These are phyloP conservation scores for Syrmaticus mikado DNA, from an alignment of 2,113 vertebrate species.

Conservation along the genomic window DNA sequence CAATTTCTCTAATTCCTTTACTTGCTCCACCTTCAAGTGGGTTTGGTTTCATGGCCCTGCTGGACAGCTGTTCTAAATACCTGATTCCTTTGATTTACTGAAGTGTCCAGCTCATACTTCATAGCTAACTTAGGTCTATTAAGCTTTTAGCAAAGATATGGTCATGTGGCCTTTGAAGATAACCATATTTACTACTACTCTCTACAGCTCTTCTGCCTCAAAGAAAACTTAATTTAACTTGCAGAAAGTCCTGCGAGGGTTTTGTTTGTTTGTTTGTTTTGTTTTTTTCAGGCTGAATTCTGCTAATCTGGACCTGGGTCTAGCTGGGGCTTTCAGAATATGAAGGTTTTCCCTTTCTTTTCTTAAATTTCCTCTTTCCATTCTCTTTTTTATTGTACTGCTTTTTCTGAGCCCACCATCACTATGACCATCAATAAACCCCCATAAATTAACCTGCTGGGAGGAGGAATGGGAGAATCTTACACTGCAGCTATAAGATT, in stretches of 20 bases:
- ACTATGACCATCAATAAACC: not conserved
- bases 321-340: not conserved
- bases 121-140: not conserved
- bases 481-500: not conserved
- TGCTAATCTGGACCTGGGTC: not conserved
- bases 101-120: constrained; percentile 1
- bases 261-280: no score
- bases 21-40: not conserved
- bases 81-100: not conserved
- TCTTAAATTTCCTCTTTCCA: not conserved
- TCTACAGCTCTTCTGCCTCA: not conserved
- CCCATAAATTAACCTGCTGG: constrained; percentile 5
- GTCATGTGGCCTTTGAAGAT: constrained; percentile 13
- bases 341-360: not conserved
- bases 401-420: not conserved
- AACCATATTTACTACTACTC: not conserved
- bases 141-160: constrained; percentile 9
- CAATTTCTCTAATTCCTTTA: constrained; percentile 9
- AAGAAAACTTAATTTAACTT: not conserved
- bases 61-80: constrained; percentile 14
- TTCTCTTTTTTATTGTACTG: not conserved
- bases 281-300: not conserved
- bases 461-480: not conserved
- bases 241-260: not conserved
- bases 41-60: not conserved